phyloP scores from a whole-genome alignment of 1,140 invertebrate genomes.

The Pinna nobilis region DNA sequence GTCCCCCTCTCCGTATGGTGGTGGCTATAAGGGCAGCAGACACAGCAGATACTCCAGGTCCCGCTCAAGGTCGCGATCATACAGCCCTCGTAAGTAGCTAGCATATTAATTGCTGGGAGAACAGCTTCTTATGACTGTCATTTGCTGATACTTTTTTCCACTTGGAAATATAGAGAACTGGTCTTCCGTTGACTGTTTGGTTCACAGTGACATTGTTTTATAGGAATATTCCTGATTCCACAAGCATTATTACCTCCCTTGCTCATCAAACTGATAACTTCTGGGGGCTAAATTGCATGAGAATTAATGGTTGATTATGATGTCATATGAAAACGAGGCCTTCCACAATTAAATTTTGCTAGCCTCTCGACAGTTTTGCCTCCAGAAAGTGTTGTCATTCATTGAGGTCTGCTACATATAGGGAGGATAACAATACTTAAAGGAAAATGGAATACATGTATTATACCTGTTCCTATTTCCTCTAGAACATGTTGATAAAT shows the following conservation, averaged over 20 bases:
- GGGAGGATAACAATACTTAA: no score
- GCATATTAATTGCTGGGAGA: not conserved
- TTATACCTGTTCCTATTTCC: no score
- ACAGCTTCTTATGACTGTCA: not conserved
- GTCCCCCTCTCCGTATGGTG: constrained; percentile 47
- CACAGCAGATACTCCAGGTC: constrained; percentile 79
- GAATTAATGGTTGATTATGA: no score
- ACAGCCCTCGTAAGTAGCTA: constrained; percentile 87
- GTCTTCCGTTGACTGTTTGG: not conserved
- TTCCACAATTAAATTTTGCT: no score
- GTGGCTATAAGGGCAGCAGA: constrained; percentile 46
- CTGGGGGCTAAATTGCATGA: not conserved
- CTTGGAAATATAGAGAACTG: not conserved
- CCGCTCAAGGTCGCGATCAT: constrained; percentile 83
- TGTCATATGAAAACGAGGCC: no score
- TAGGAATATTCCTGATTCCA: not conserved
- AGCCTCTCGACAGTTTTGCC: no score
- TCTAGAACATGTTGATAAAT: no score
- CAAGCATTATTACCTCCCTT: not conserved
- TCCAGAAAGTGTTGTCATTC: no score
- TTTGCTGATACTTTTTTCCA: constrained; percentile 5
- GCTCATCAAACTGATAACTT: not conserved
- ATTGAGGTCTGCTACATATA: no score
- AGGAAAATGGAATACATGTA: no score
- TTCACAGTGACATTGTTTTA: not conserved